phyloP scores from a whole-genome alignment of 2,888 invertebrate species.

The Diploptera punctata region DNA sequence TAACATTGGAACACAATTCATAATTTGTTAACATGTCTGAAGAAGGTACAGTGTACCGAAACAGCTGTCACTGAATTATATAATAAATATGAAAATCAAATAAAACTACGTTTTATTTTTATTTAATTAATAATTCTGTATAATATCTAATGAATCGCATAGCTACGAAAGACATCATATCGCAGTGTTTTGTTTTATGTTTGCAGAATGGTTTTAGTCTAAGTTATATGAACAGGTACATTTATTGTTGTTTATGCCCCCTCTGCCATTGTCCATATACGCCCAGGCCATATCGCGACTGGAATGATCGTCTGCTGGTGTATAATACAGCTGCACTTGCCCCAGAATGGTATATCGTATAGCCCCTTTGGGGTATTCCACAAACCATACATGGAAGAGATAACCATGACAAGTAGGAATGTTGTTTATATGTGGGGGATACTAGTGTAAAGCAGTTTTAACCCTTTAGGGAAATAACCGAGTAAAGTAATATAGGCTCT shows the following conservation, averaged over 20 bases:
- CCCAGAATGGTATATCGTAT: conserved; percentile 21
- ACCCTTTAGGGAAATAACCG: conserved; percentile 37
- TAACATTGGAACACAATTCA: too few relatives aligned
- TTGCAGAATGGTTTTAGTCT: too few relatives aligned
- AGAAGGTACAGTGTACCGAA: too few relatives aligned
- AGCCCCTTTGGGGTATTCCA: conserved; percentile 28
- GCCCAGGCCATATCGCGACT: conserved; percentile 12
- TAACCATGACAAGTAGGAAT: conserved; percentile 37
- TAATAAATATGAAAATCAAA: too few relatives aligned
- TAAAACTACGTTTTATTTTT: too few relatives aligned
- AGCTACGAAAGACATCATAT: too few relatives aligned
- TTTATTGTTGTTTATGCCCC: conserved; percentile 16
- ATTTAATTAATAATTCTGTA: too few relatives aligned
- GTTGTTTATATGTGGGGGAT: conserved; percentile 36
- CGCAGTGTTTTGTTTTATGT: not conserved
- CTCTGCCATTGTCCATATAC: conserved; percentile 7
- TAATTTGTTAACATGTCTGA: too few relatives aligned
- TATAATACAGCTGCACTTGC: conserved; percentile 6
- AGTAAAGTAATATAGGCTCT: conserved; percentile 32
- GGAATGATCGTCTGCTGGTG: not conserved
- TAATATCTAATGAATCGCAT: too few relatives aligned
- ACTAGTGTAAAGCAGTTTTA: conserved; percentile 28
- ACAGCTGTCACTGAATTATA: too few relatives aligned
- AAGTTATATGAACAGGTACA: not conserved
- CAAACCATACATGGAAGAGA: conserved; percentile 30